These are phyloP conservation scores for Botia kubotai DNA, from an alignment of 2,797 vertebrate species.

Conservation along the genomic window DNA sequence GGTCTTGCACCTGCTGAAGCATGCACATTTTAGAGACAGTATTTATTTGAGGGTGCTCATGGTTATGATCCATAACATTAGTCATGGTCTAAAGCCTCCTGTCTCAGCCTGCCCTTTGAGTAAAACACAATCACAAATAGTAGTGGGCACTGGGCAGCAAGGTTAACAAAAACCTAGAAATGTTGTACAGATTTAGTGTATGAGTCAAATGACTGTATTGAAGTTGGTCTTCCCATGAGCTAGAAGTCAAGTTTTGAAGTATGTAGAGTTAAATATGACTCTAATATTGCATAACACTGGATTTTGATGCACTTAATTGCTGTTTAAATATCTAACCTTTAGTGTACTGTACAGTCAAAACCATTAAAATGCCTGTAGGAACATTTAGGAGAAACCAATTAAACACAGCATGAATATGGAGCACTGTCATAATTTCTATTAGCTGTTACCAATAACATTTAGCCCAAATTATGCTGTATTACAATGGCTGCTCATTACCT, in stretches of 20 bases:
- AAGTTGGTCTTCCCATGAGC: background rate
- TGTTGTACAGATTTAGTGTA: slow-evolving; percentile 15
- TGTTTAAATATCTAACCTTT: background rate
- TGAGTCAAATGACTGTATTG: slow-evolving; percentile 6
- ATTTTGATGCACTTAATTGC: background rate
- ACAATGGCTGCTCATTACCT: background rate
- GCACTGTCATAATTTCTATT: background rate
- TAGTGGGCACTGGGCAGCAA: slow-evolving; percentile 10
- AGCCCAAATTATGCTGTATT: too few relatives aligned
- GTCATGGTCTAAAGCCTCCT: slow-evolving; percentile 49
- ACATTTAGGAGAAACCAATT: slow-evolving; percentile 5
- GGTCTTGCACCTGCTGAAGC: slow-evolving; percentile 33
- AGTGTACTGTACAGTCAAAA: background rate
- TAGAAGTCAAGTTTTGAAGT: background rate
- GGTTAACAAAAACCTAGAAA: slow-evolving; percentile 6
- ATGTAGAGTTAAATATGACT: background rate
- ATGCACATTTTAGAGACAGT: slow-evolving; percentile 41
- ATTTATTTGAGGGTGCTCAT: slow-evolving; percentile 9
- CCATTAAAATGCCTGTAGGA: background rate
- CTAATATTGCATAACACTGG: too few relatives aligned
- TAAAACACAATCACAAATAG: slow-evolving; percentile 16
- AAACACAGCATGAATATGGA: background rate
- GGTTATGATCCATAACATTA: slow-evolving; percentile 53
- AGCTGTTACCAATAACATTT: slow-evolving; percentile 10
- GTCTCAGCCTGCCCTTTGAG: slow-evolving; percentile 23